Evolutionary conservation across 37 sponge, comb jelly and placozoan genomes (phyloP).

Genomic region (Lycopodina hypogea): DNA sequence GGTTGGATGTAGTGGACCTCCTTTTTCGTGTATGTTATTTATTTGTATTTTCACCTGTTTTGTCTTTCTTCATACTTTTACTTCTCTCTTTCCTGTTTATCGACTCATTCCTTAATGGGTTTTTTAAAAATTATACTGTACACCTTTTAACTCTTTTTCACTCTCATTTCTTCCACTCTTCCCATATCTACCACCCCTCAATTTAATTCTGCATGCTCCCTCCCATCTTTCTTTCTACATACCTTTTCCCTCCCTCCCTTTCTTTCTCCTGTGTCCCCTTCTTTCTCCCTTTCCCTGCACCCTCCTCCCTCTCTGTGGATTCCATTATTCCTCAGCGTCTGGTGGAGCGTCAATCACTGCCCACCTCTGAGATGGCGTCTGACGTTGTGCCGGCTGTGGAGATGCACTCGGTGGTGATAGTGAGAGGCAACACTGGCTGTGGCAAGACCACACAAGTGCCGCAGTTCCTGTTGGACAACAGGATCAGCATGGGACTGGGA

Average conservation of each 20-base stretch:
- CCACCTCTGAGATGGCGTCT: constrained; percentile 43
- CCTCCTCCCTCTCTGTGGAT: neutral
- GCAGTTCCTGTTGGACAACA: constrained; percentile 77
- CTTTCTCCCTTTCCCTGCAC: neutral
- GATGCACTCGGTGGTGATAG: constrained; percentile 55
- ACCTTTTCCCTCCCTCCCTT: neutral
- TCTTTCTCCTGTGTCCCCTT: constrained; percentile 10
- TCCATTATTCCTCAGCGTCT: constrained; percentile 32
- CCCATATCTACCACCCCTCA: neutral
- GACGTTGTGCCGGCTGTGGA: constrained; percentile 46
- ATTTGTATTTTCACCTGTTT: no score
- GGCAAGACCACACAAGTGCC: constrained; percentile 85
- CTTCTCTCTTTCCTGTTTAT: neutral
- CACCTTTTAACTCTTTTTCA: neutral
- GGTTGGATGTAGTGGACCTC: no score
- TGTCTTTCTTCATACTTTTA: no score
- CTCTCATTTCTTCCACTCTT: neutral
- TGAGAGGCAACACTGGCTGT: constrained; percentile 73
- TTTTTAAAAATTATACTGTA: no score
- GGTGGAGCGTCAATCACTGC: constrained; percentile 40
- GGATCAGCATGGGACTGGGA: constrained; percentile 46
- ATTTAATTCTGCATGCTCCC: neutral
- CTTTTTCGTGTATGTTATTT: neutral
- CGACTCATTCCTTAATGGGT: no score
- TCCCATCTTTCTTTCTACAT: neutral